A percentile compares a stretch with the other conserved stretches of the same genome.
These are phyloP conservation scores for Apocrypta bakeri DNA, from an alignment of 1,140 invertebrate genomes.

Conservation along the genomic window DNA sequence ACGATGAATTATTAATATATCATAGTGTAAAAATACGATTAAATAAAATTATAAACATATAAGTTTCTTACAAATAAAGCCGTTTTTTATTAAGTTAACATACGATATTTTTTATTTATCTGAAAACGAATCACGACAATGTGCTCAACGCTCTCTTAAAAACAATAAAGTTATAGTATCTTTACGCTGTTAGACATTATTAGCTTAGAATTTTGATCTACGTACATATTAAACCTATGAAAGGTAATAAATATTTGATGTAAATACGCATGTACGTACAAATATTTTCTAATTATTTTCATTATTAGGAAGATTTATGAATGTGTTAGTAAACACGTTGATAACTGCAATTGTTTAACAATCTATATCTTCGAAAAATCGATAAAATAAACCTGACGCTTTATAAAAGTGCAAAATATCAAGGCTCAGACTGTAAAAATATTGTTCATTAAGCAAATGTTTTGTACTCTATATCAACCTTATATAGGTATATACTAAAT, in stretches of 20 bases:
- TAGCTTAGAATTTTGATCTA: background rate
- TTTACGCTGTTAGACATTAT: too few relatives aligned
- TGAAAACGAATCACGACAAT: background rate
- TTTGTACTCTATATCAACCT: background rate
- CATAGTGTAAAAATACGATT: constrained; percentile 36
- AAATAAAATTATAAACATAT: constrained; percentile 30
- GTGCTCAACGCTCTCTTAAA: background rate
- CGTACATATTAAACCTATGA: background rate
- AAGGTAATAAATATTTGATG: background rate
- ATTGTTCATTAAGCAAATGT: background rate
- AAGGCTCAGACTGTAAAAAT: background rate
- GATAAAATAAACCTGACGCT: background rate
- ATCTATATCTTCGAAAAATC: background rate
- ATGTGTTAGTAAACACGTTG: background rate
- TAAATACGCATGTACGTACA: background rate
- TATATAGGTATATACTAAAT: background rate
- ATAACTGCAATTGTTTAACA: constrained; percentile 35
- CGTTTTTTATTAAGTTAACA: background rate
- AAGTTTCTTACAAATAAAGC: background rate
- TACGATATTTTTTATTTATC: background rate
- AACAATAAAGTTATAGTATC: background rate
- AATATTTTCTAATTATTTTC: background rate
- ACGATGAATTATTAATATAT: constrained; percentile 30
- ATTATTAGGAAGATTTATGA: background rate
- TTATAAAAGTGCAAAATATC: constrained; percentile 36